These are phyloP conservation scores for Nylanderia fulva DNA, from an alignment of 1,140 invertebrate genomes.

Conservation along the genomic window DNA sequence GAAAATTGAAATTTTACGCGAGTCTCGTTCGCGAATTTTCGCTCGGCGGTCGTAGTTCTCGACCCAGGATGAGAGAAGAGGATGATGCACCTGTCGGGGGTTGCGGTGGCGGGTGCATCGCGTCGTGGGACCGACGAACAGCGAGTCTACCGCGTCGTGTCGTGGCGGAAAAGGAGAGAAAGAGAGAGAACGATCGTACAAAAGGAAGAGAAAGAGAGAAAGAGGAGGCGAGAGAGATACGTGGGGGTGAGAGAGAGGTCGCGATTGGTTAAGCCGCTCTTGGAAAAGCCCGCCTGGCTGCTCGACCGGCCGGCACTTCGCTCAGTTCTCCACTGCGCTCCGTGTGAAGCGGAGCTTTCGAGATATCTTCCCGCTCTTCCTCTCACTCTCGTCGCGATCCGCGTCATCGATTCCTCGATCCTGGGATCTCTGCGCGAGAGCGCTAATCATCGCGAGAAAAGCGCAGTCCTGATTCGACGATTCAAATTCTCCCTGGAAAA, in stretches of 20 bases:
- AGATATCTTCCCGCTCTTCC: slow-evolving; percentile 1
- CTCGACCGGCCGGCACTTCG: slow-evolving; percentile 78
- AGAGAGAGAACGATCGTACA: slow-evolving; percentile 12
- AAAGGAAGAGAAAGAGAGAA: slow-evolving; percentile 38
- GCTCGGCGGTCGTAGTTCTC: neutral
- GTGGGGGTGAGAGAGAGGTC: slow-evolving; percentile 72
- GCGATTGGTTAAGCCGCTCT: slow-evolving; percentile 78
- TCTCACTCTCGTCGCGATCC: slow-evolving; percentile 20
- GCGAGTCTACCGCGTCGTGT: slow-evolving; percentile 23
- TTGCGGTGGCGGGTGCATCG: neutral
- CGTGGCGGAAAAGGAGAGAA: slow-evolving; percentile 20
- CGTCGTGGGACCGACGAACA: slow-evolving; percentile 9
- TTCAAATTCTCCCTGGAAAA: neutral
- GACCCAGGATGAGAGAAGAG: no score
- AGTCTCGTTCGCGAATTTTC: neutral
- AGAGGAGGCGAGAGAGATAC: slow-evolving; percentile 55
- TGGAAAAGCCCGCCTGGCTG: slow-evolving; percentile 76
- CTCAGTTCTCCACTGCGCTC: slow-evolving; percentile 79
- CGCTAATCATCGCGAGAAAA: neutral
- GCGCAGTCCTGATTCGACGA: neutral
- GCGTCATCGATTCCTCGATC: slow-evolving; percentile 43
- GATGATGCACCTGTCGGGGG: slow-evolving; percentile 34
- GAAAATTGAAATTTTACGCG: slow-evolving; percentile 9
- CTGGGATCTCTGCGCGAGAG: neutral
- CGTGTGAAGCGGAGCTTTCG: slow-evolving; percentile 75